Conservation (phyloP, 2,888 invertebrate species). For the Idaea biselata region DNA sequence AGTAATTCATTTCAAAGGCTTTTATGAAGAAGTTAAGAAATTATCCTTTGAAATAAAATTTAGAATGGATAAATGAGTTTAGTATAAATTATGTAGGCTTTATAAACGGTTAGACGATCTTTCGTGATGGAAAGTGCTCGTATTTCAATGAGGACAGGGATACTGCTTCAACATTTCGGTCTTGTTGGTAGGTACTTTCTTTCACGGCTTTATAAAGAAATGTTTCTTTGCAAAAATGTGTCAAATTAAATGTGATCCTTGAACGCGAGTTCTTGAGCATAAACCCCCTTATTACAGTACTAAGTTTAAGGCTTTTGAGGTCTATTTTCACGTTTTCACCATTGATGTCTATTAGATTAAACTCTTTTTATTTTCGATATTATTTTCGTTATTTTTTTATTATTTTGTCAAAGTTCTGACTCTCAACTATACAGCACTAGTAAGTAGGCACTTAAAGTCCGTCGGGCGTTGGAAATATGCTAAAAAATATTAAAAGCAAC, state of each 20-base stretch:
- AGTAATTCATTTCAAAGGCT: background rate
- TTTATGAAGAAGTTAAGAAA: slow-evolving; percentile 1
- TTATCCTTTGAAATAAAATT: slow-evolving; percentile 17
- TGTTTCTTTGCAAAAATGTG: background rate
- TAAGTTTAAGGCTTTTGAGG: too few relatives aligned
- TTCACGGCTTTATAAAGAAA: background rate
- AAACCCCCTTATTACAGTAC: too few relatives aligned
- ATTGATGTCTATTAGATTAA: too few relatives aligned
- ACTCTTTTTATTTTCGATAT: too few relatives aligned
- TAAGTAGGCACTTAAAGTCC: too few relatives aligned
- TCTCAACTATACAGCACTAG: too few relatives aligned
- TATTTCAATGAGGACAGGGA: slow-evolving; percentile 35
- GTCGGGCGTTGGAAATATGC: too few relatives aligned
- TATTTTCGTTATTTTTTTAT: too few relatives aligned
- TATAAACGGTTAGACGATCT: slow-evolving; percentile 31
- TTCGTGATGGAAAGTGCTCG: slow-evolving; percentile 39
- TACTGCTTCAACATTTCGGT: slow-evolving; percentile 7
- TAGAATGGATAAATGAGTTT: slow-evolving; percentile 37
- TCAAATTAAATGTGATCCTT: background rate
- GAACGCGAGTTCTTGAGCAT: background rate
- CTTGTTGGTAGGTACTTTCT: background rate
- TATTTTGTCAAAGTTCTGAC: too few relatives aligned
- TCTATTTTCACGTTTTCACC: too few relatives aligned
- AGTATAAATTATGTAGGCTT: slow-evolving; percentile 32
- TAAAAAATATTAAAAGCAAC: too few relatives aligned